Conservation (phyloP, 92 coral and sea anemone genomes). For the Epizoanthus stellaris region DNA sequence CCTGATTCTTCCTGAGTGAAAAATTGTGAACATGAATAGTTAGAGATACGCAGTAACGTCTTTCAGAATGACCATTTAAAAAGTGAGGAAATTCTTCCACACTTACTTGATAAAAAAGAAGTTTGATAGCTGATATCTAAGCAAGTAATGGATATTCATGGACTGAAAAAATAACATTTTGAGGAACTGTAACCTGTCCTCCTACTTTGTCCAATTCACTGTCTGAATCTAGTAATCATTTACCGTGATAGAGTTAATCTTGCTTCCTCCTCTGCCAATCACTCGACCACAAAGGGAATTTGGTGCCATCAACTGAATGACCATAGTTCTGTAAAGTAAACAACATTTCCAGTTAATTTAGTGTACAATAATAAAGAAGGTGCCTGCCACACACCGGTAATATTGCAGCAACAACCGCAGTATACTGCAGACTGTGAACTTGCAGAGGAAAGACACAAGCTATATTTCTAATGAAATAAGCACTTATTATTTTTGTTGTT, state of each 20-base stretch:
- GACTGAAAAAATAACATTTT: neutral
- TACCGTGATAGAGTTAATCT: conserved; percentile 97
- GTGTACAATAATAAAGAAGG: neutral
- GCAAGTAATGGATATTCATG: neutral
- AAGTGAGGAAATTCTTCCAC: too few species aligned
- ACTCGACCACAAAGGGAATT: conserved; percentile 98
- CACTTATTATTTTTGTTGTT: too few species aligned
- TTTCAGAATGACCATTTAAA: too few species aligned
- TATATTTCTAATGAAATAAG: too few species aligned
- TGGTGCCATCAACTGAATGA: conserved; percentile 92
- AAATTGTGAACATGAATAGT: neutral
- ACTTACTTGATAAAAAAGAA: too few species aligned
- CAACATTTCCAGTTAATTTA: neutral
- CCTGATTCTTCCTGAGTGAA: conserved; percentile 92
- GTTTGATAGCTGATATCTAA: neutral
- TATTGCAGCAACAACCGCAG: too few species aligned
- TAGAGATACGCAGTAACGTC: neutral
- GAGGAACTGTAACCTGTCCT: neutral
- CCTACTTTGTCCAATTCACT: neutral
- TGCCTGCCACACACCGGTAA: too few species aligned
- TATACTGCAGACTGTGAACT: too few species aligned
- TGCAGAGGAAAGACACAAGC: too few species aligned
- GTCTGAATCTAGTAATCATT: neutral
- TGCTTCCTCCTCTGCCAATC: conserved; percentile 98
- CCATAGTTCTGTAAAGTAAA: conserved; percentile 79